Evolutionary conservation across 2,888 invertebrate species (phyloP).

Genomic region (Rhingia rostrata): DNA sequence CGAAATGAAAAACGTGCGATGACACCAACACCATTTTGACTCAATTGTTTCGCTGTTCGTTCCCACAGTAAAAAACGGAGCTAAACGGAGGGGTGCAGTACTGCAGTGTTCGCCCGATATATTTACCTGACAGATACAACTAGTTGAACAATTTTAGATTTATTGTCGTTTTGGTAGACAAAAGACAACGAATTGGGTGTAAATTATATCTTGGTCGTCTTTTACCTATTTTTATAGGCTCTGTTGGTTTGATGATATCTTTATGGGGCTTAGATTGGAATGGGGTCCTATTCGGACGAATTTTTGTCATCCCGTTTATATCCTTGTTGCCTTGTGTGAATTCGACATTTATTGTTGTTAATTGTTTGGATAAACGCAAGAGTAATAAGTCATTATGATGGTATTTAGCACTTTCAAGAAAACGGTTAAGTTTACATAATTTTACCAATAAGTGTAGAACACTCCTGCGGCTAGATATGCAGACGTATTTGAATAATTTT

Average conservation of each 20-base stretch:
- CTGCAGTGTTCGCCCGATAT: conserved; percentile 31
- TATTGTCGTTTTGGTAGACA: conserved; percentile 41
- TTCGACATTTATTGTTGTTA: conserved; percentile 58
- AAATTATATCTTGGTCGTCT: conserved; percentile 46
- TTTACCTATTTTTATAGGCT: conserved; percentile 30
- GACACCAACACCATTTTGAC: conserved; percentile 39
- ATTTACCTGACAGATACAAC: conserved; percentile 37
- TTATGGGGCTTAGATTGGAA: conserved; percentile 7
- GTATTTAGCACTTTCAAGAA: neutral
- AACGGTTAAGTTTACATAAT: no score
- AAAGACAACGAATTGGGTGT: conserved; percentile 50
- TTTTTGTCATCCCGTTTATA: conserved; percentile 31
- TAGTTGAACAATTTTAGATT: conserved; percentile 71
- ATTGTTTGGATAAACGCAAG: conserved; percentile 51
- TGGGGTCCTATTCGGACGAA: conserved; percentile 27
- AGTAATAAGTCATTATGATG: conserved; percentile 17
- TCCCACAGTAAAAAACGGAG: neutral
- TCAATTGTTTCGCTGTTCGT: conserved; percentile 26
- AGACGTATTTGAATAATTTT: no score
- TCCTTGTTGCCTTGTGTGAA: conserved; percentile 12
- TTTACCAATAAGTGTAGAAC: no score
- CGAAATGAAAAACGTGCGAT: conserved; percentile 54
- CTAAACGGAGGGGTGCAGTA: conserved; percentile 1
- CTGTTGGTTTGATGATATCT: conserved; percentile 46
- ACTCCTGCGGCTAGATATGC: no score